phyloP scores from a whole-genome alignment of 1,140 invertebrate species.

The Popillia japonica region DNA sequence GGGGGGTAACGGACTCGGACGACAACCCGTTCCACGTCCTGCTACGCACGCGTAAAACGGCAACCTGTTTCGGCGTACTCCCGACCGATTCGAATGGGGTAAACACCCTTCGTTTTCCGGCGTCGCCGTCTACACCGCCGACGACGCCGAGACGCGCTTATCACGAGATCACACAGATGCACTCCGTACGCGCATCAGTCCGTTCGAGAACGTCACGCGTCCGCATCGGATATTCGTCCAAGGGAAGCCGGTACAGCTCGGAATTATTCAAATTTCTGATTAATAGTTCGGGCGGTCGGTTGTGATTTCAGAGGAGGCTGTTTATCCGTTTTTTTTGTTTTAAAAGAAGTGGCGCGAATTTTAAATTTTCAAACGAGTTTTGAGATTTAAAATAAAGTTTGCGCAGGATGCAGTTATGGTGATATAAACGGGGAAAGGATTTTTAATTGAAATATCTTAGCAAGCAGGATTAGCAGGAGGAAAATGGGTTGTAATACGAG shows the following conservation, averaged over 20 bases:
- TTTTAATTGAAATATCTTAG: neutral
- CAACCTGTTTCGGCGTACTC: neutral
- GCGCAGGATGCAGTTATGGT: neutral
- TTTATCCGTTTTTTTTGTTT: no score
- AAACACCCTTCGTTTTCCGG: slow-evolving; percentile 39
- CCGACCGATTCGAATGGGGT: slow-evolving; percentile 41
- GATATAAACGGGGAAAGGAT: no score
- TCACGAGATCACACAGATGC: no score
- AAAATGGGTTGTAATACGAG: slow-evolving; percentile 56
- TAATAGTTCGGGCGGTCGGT: no score
- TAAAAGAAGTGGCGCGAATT: neutral
- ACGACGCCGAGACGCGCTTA: no score
- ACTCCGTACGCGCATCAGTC: neutral
- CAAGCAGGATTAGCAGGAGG: neutral
- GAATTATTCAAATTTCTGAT: no score
- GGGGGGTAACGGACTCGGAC: neutral
- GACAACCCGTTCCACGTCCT: neutral
- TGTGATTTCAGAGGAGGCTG: no score
- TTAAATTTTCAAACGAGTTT: neutral
- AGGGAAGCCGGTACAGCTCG: no score
- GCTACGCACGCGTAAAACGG: neutral
- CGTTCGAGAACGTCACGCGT: neutral
- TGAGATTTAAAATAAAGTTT: neutral
- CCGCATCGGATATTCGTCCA: neutral
- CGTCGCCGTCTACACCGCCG: slow-evolving; percentile 11